These are phyloP conservation scores for Athalia rosae DNA, from an alignment of 2,888 invertebrate species.

Conservation along the genomic window DNA sequence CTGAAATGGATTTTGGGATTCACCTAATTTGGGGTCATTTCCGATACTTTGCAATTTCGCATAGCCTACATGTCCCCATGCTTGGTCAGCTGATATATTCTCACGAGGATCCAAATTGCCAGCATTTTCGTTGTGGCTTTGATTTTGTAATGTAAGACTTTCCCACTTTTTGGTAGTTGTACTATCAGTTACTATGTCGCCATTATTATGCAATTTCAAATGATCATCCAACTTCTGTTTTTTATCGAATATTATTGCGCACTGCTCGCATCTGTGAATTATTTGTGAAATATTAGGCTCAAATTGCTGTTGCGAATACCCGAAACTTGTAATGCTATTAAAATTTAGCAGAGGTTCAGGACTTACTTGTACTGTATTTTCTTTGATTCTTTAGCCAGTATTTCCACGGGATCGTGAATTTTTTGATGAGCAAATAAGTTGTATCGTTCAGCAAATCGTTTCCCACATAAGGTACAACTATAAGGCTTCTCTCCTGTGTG, in stretches of 20 bases:
- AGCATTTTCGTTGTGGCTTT: background rate
- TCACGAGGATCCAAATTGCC: slow-evolving; percentile 28
- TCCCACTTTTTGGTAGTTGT: slow-evolving; percentile 35
- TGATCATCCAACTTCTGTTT: slow-evolving; percentile 57
- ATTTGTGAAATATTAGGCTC: background rate
- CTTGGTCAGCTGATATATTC: slow-evolving; percentile 36
- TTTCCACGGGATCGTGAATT: slow-evolving; percentile 62
- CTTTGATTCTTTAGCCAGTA: slow-evolving; percentile 53
- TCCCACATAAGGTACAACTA: slow-evolving; percentile 58
- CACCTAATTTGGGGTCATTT: slow-evolving; percentile 29
- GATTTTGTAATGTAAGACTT: slow-evolving; percentile 32
- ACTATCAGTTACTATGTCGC: slow-evolving; percentile 9
- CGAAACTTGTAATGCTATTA: background rate
- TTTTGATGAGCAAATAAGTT: slow-evolving; percentile 70
- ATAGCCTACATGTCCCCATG: slow-evolving; percentile 54
- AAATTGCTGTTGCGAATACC: background rate
- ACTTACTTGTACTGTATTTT: slow-evolving; percentile 57
- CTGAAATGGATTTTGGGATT: slow-evolving; percentile 49
- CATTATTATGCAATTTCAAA: slow-evolving; percentile 48
- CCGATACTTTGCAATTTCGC: slow-evolving; percentile 49
- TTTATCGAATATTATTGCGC: slow-evolving; percentile 53
- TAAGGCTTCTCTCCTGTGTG: slow-evolving; percentile 78
- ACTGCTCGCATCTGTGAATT: slow-evolving; percentile 56
- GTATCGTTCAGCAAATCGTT: slow-evolving; percentile 69
- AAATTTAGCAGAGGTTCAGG: background rate